A percentile compares a stretch with the other conserved stretches of the same genome.
phyloP scores from a whole-genome alignment of 2,797 vertebrate species.

The Sebastes cheni region DNA sequence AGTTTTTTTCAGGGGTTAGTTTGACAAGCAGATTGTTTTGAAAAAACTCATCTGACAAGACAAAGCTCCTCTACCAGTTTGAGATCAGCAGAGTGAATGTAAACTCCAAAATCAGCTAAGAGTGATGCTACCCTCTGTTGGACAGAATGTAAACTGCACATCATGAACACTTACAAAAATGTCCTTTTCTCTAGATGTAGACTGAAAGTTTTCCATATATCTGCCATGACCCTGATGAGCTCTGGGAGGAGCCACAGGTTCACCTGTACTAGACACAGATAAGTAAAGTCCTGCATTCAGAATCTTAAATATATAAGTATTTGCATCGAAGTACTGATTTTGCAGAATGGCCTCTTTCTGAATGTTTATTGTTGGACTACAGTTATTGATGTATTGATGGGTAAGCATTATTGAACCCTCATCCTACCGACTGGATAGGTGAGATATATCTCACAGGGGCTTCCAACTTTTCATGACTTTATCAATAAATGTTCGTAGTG shows the following conservation, averaged over 20 bases:
- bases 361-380: background rate
- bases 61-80: background rate
- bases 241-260: background rate
- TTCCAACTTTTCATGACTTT: no score
- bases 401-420: no score
- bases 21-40: background rate
- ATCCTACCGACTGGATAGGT: no score
- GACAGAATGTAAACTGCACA: slow-evolving; percentile 7
- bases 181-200: background rate
- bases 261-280: background rate
- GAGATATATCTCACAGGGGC: no score
- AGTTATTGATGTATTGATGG: background rate
- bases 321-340: background rate
- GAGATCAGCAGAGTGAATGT: background rate
- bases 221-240: background rate
- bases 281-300: background rate
- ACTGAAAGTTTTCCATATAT: background rate
- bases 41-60: background rate
- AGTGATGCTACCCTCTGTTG: slow-evolving; percentile 51
- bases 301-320: background rate
- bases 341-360: background rate
- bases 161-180: background rate
- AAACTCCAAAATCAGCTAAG: background rate
- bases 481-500: no score
- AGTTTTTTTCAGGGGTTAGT: background rate